A percentile compares a stretch with the other conserved stretches of the same genome.
Conservation (phyloP, 1,140 invertebrate genomes). For the Drosophila kohkoa region DNA sequence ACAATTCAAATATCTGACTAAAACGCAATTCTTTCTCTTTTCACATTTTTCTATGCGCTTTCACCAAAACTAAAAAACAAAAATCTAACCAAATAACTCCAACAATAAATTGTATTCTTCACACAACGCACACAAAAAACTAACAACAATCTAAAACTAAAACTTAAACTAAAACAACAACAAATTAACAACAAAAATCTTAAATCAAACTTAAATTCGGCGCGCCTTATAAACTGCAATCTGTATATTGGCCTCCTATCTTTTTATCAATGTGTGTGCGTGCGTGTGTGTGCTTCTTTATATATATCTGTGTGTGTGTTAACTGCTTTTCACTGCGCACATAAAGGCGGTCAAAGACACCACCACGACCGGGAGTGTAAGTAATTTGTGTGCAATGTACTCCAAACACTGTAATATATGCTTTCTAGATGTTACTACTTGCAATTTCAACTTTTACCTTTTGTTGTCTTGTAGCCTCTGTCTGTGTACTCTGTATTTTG, state of each 20-base stretch:
- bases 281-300: constrained; percentile 56
- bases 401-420: constrained; percentile 56
- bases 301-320: constrained; percentile 47
- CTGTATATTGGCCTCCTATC: constrained; percentile 56
- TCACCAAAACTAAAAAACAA: constrained; percentile 66
- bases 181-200: constrained; percentile 27
- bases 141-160: constrained; percentile 33
- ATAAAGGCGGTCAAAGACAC: constrained; percentile 85
- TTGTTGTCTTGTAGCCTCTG: constrained; percentile 33
- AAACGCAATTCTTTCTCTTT: constrained; percentile 82
- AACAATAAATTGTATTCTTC: constrained; percentile 53
- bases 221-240: constrained; percentile 56
- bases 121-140: constrained; percentile 45
- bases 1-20: constrained; percentile 68
- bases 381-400: constrained; percentile 74
- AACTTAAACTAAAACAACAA: too few relatives aligned
- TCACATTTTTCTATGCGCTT: constrained; percentile 84
- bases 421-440: constrained; percentile 34
- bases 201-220: constrained; percentile 63
- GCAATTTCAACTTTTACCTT: constrained; percentile 16
- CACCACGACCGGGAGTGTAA: constrained; percentile 85
- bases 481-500: constrained; percentile 7
- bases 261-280: constrained; percentile 49
- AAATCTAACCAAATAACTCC: constrained; percentile 36
- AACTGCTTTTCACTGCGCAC: constrained; percentile 73